A percentile compares a stretch with the other conserved stretches of the same genome.
These are phyloP conservation scores for Hepsetus odoe DNA, from an alignment of 2,113 vertebrate species.

Conservation along the genomic window DNA sequence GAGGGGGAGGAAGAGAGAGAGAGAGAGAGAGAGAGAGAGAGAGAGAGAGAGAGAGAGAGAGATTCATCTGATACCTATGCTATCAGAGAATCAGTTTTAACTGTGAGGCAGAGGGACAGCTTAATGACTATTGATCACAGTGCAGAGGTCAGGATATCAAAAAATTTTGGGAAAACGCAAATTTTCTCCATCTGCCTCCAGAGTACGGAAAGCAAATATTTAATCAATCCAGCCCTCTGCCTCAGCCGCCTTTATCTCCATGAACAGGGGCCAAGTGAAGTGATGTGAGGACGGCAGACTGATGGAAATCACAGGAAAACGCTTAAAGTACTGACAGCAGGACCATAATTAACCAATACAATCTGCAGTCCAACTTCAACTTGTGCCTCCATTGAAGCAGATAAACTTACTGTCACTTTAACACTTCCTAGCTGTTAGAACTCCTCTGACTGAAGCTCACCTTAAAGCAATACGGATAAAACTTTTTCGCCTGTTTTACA, in stretches of 20 bases:
- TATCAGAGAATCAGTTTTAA: conserved; percentile 56
- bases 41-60: conserved; percentile 37
- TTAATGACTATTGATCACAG: conserved; percentile 62
- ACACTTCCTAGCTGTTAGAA: conserved; percentile 6
- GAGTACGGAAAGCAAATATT: conserved; percentile 49
- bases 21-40: conserved; percentile 29
- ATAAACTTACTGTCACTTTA: conserved; percentile 24
- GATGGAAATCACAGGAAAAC: conserved; percentile 53
- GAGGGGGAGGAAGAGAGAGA: conserved; percentile 30
- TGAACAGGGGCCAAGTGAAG: conserved; percentile 44
- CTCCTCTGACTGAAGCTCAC: neutral
- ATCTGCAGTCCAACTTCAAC: conserved; percentile 29
- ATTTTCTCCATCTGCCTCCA: conserved; percentile 42
- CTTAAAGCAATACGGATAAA: neutral
- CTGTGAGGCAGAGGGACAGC: conserved; percentile 46
- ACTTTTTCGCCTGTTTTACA: neutral
- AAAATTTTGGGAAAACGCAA: conserved; percentile 48
- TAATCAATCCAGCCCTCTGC: conserved; percentile 47
- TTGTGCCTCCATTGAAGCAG: conserved; percentile 19
- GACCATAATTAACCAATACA: conserved; percentile 52
- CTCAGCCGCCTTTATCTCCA: conserved; percentile 53
- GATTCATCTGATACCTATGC: conserved; percentile 37
- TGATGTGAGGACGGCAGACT: conserved; percentile 46
- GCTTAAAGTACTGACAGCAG: conserved; percentile 71
- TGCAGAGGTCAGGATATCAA: conserved; percentile 59